Evolutionary conservation across 2,888 invertebrate species (phyloP).

Genomic region (Euzophera pinguis): DNA sequence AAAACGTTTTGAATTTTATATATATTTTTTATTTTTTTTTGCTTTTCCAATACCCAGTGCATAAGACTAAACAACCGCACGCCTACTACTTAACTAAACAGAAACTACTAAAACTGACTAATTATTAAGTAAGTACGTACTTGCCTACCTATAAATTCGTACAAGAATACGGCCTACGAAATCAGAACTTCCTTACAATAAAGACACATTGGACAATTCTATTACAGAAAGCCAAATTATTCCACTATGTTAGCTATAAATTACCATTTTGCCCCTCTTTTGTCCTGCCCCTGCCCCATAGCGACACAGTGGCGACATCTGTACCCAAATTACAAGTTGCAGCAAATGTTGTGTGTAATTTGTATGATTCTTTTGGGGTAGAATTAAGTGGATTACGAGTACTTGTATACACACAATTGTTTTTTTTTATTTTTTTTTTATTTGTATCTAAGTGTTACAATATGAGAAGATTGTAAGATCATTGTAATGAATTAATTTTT

Average conservation of each 20-base stretch:
- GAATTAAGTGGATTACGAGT: constrained; percentile 13
- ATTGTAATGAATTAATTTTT: no score
- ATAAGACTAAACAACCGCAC: no score
- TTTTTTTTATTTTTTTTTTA: no score
- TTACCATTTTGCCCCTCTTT: not conserved
- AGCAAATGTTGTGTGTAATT: constrained; percentile 20
- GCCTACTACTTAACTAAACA: no score
- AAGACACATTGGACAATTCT: not conserved
- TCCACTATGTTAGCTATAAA: not conserved
- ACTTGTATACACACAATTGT: not conserved
- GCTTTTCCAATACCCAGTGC: no score
- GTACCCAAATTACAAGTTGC: constrained; percentile 18
- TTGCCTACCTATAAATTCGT: no score
- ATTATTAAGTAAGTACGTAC: no score
- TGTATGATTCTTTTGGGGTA: constrained; percentile 14
- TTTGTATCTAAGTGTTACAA: no score
- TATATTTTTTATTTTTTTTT: no score
- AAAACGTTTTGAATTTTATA: no score
- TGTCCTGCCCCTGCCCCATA: not conserved
- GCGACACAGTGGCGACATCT: constrained; percentile 15
- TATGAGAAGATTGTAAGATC: no score
- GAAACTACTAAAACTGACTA: no score
- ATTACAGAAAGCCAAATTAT: constrained; percentile 5
- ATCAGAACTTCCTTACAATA: not conserved
- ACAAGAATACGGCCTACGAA: not conserved